Evolutionary conservation across 1,140 invertebrate genomes (phyloP).

Genomic region (Littorina saxatilis): DNA sequence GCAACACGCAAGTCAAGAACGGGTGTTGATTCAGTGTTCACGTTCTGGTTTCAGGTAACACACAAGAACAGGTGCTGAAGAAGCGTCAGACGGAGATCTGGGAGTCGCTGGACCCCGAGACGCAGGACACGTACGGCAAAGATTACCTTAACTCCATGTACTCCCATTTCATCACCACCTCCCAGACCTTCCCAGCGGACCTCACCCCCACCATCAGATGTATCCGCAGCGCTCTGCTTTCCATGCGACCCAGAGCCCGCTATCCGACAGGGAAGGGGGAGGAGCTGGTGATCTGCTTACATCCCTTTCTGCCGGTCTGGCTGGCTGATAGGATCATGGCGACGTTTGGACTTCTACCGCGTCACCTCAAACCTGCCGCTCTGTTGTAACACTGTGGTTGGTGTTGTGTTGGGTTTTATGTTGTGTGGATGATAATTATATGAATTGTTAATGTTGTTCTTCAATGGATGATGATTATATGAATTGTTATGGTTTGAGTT

Average conservation of each 20-base stretch:
- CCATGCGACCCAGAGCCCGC: conserved; percentile 67
- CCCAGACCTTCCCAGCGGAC: conserved; percentile 59
- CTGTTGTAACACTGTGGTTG: background rate
- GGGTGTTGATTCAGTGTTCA: background rate
- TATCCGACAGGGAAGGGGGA: conserved; percentile 70
- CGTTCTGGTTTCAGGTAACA: conserved; percentile 58
- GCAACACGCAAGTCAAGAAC: no score
- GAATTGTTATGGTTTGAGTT: no score
- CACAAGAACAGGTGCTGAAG: conserved; percentile 56
- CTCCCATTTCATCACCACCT: conserved; percentile 53
- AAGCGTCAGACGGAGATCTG: conserved; percentile 65
- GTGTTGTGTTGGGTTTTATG: background rate
- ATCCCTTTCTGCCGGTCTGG: conserved; percentile 70
- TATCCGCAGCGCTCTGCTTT: conserved; percentile 69
- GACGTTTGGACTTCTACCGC: conserved; percentile 60
- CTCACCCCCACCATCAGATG: conserved; percentile 70
- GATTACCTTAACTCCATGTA: conserved; percentile 67
- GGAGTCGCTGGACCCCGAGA: conserved; percentile 63
- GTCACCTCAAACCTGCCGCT: conserved; percentile 49
- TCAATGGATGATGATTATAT: no score
- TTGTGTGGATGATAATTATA: background rate
- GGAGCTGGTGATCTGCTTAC: conserved; percentile 64
- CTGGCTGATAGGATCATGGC: conserved; percentile 65
- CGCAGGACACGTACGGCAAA: conserved; percentile 61
- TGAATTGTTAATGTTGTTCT: background rate